Evolutionary conservation across 2,113 vertebrate genomes (phyloP).

Genomic region (Naja naja): DNA sequence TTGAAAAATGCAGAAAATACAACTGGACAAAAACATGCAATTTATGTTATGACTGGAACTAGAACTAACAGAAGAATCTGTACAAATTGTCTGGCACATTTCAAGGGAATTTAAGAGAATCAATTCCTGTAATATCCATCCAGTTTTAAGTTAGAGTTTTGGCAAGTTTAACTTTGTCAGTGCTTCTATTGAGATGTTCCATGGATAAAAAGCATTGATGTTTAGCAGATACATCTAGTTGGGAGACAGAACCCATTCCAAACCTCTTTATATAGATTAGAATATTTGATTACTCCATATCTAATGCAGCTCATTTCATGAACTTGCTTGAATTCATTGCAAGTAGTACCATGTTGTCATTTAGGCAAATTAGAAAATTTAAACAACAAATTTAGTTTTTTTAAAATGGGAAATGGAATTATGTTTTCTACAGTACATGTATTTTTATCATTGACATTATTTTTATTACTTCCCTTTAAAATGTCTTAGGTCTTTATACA

Average conservation of each 20-base stretch:
- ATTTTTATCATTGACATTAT: neutral
- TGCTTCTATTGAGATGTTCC: neutral
- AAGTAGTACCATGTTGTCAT: neutral
- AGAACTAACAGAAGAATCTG: slow-evolving; percentile 5
- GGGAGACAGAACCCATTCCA: neutral
- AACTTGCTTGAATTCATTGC: neutral
- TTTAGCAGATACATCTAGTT: neutral
- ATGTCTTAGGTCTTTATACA: neutral
- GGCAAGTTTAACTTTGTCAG: neutral
- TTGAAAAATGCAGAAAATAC: slow-evolving; percentile 16
- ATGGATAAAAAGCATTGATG: neutral
- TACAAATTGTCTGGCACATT: neutral
- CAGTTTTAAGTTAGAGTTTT: neutral
- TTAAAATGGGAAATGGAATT: neutral
- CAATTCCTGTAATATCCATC: slow-evolving; percentile 5
- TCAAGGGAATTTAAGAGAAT: neutral
- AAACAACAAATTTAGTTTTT: neutral
- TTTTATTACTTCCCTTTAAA: neutral
- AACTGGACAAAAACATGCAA: neutral
- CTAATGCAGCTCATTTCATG: slow-evolving; percentile 1
- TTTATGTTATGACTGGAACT: neutral
- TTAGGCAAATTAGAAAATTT: neutral
- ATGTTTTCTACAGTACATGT: neutral
- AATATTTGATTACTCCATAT: neutral
- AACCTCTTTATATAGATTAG: neutral